Base-by-base conservation (phyloP, 2,113 vertebrate genomes). In the Gnathonemus longibarbis region DNA sequence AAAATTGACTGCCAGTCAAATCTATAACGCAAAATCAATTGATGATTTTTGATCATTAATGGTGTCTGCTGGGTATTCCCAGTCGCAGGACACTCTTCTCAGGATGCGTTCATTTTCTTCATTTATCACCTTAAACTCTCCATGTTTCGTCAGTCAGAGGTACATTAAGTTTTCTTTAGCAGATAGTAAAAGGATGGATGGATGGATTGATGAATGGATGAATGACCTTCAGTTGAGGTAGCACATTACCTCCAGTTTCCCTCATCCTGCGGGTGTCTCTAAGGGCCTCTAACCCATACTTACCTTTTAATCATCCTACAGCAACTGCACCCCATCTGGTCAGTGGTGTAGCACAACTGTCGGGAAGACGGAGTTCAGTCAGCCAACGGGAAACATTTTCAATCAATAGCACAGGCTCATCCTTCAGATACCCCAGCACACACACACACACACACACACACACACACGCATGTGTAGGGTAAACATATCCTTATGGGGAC, bases 281-380 rank as follows among this genome's bases (percentile, higher is more conserved):
- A 80, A 31, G 74, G 74, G 35, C 5, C 9, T 45, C 50, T 62
- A 21, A 77, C 35, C 46, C 70, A 85, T 5, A 77, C 92, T 97
- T 96, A 99, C 98, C 98, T 98, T 95, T 97, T 96, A 94, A 99
- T 95, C 97, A 99, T 98, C 96, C 97, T 96, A 96, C 98, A 99
- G 96, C 98, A 99, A 74, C 93, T 97, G 97, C 98, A 98, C 97
- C 98, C 98, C 98, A 99, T 99, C 96, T 98, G 98, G 97, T 92
- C 94, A 92, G 93, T 91, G 91, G 93, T 92, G 91, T 93, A 6
- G 91, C 90, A 90, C 89, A 92, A 92, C 96, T 96, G 94, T 48
- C 90, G 91, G 92, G 86, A 90, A 89, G 93, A 90, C 7, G 24
- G 10, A 84, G 39, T 21, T 46, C 56, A 13, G 19, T 88, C 83